Conservation (phyloP, 2,113 vertebrate genomes). For the Chloroceryle aenea region DNA sequence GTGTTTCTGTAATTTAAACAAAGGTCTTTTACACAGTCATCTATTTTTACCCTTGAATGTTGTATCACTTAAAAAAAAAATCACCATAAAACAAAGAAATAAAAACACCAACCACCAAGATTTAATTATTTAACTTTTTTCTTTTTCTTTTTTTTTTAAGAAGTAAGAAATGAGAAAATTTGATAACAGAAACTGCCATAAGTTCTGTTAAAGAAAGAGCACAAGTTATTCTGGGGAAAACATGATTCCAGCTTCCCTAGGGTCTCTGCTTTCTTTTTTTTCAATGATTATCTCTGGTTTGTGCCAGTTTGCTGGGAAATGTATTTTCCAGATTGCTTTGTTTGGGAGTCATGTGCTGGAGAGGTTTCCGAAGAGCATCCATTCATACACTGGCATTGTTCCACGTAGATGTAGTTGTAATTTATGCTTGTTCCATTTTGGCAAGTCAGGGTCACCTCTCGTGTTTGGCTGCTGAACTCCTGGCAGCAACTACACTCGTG, state of each 20-base stretch:
- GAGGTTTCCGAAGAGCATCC: slow-evolving; percentile 1
- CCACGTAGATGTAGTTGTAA: slow-evolving; percentile 74
- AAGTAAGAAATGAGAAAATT: neutral
- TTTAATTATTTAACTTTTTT: neutral
- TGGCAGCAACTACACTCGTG: slow-evolving; percentile 85
- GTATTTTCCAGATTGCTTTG: too few species aligned
- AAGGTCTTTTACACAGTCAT: neutral
- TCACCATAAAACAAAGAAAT: too few species aligned
- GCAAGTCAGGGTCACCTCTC: slow-evolving; percentile 79
- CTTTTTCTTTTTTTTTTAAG: neutral
- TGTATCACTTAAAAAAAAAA: neutral
- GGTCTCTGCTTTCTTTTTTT: neutral
- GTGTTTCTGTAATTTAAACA: neutral
- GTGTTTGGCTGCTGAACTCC: slow-evolving; percentile 69
- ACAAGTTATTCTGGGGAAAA: neutral
- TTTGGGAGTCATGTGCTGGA: rapidly evolving
- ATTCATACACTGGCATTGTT: slow-evolving; percentile 76
- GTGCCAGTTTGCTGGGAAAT: neutral
- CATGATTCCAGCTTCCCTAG: neutral
- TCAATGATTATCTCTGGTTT: neutral
- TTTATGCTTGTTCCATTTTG: slow-evolving; percentile 61
- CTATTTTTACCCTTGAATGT: neutral
- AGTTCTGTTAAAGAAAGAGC: neutral
- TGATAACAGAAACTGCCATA: neutral
- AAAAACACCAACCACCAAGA: neutral